A percentile compares a stretch with the other conserved stretches of the same genome.
phyloP scores from a whole-genome alignment of 2,113 vertebrate species.

The Craseonycteris thonglongyai region DNA sequence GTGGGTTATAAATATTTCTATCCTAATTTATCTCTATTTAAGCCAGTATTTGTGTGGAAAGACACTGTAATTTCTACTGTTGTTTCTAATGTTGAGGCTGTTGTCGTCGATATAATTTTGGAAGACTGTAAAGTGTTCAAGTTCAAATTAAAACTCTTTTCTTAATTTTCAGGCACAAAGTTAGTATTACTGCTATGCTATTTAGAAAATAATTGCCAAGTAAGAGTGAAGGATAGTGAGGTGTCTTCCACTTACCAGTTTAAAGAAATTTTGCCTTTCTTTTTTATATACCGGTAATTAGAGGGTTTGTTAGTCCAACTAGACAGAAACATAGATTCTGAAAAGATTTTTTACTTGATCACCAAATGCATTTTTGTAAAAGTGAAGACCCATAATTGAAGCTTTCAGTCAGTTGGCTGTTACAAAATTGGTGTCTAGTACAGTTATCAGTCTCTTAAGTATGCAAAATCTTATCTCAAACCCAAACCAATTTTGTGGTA shows the following conservation, averaged over 20 bases:
- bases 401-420: background rate
- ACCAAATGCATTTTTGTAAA: background rate
- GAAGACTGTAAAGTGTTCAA: background rate
- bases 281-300: no score
- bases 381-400: background rate
- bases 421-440: background rate
- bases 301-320: background rate
- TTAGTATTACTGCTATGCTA: background rate
- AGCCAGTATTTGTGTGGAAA: background rate
- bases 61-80: background rate
- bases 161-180: background rate
- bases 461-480: background rate
- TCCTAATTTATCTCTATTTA: background rate
- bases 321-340: background rate
- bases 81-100: background rate
- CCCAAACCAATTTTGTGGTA: background rate
- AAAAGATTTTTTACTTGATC: background rate
- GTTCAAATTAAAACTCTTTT: background rate
- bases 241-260: background rate
- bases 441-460: background rate
- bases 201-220: background rate
- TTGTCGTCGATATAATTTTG: background rate
- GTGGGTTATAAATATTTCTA: background rate
- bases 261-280: background rate
- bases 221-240: fast-evolving